A percentile compares a stretch with the other conserved stretches of the same genome.
Conservation (phyloP, 2,888 invertebrate species). For the Dendrolimus houi region DNA sequence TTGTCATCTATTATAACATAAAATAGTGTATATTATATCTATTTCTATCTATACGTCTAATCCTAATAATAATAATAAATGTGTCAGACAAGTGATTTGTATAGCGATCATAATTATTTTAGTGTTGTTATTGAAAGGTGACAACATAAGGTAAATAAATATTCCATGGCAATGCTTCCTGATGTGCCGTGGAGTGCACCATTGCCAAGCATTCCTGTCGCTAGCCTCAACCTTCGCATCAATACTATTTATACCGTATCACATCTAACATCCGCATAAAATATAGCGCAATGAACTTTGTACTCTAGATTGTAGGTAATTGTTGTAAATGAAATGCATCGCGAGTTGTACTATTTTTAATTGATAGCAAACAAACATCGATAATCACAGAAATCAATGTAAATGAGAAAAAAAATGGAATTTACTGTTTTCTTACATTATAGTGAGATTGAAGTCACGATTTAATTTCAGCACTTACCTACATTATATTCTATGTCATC, state of each 20-base stretch:
- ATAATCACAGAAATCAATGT: not conserved
- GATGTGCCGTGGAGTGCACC: conserved; percentile 13
- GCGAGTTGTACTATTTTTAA: conserved; percentile 28
- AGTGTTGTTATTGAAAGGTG: not conserved
- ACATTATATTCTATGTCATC: no score
- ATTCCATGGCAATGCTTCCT: conserved; percentile 8
- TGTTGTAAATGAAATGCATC: conserved; percentile 28
- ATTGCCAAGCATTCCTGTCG: conserved; percentile 29
- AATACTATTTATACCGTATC: conserved; percentile 55
- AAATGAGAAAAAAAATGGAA: not conserved
- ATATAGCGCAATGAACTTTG: conserved; percentile 50
- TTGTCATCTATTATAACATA: no score
- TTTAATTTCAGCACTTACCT: no score
- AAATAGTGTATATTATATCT: no score
- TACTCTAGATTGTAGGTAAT: conserved; percentile 31
- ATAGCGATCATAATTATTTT: no score
- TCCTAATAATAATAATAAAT: no score
- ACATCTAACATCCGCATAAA: conserved; percentile 30
- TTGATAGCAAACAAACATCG: conserved; percentile 17
- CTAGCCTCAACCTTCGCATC: conserved; percentile 56
- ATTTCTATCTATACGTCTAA: no score
- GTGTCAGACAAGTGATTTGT: no score
- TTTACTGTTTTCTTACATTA: no score
- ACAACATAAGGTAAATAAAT: conserved; percentile 1
- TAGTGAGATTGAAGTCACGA: no score